Evolutionary conservation across 1,140 invertebrate genomes (phyloP), one percentile per base, ranked within the genome.

Genomic region (Heliothis subflexa): DNA sequence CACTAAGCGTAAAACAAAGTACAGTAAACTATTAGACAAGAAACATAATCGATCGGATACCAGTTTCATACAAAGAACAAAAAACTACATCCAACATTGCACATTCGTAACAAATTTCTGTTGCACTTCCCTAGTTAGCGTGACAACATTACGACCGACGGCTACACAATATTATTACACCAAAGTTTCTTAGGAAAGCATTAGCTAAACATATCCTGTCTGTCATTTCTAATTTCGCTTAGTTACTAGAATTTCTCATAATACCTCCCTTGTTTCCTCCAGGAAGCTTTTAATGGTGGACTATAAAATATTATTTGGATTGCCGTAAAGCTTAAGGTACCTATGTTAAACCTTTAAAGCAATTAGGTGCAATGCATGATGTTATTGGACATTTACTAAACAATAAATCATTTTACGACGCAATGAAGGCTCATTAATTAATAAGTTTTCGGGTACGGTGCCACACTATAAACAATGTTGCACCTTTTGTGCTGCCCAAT

Each of bases 131-230:
- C 61, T 33, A 47, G 68, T n/a, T 72, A 12, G 71, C 71, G 71
- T 73, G 71, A 73, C 55, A 59, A 57, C n/a, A 59, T 59, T 73
- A 55, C 40, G 0, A 7, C n/a, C 50, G 33, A 14, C 52, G 40
- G 61, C 33, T 64, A 47, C 33, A 40, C 16, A 14, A 59, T 18
- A 59, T 47, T 73, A 59, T 16, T 13, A 16, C n/a, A 52, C n/a
- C n/a, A n/a, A 25, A 68, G 50, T 73, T 59, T 73, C 47, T 40
- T 59, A 59, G 71, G 71, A 73, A 73, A 73, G 49, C 68, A 71
- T 71, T 55, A 16, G 7, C 68, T 71, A 71, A 71, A 71, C 55
- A 71, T 71, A 71, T 55, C 28, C 64, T 14, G 50, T 33, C 68
- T 55, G 68, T 55, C 49, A 40, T 50, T 54, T 71, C 49, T 54